Evolutionary conservation across 2,113 vertebrate genomes (phyloP).

Genomic region (Pseudois nayaur): DNA sequence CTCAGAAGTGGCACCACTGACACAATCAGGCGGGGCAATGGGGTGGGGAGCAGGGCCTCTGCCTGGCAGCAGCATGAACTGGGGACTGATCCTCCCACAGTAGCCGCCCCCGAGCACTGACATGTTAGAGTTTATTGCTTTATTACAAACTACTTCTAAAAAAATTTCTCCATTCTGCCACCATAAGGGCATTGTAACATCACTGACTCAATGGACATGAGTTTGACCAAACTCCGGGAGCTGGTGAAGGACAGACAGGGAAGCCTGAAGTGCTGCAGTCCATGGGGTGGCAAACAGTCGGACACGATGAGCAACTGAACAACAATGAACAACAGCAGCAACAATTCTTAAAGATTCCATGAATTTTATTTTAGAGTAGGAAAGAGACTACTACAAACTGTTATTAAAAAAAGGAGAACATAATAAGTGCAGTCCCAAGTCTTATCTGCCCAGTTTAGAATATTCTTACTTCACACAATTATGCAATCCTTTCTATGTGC

Average conservation of each 20-base stretch:
- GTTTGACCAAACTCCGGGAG: background rate
- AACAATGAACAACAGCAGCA: background rate
- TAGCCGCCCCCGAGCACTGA: background rate
- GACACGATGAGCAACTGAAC: background rate
- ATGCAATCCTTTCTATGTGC: background rate
- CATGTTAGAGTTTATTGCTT: background rate
- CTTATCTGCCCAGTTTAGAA: background rate
- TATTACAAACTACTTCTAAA: background rate
- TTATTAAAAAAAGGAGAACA: background rate
- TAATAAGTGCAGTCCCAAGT: background rate
- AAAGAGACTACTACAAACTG: background rate
- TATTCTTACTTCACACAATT: background rate
- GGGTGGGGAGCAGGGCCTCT: background rate
- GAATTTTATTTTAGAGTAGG: background rate
- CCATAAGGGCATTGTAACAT: background rate
- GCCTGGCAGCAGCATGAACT: fast-evolving
- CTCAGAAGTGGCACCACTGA: fast-evolving
- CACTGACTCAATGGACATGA: background rate
- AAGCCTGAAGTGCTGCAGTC: background rate
- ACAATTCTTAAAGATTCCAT: background rate
- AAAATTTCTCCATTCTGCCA: background rate
- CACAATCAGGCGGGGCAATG: fast-evolving
- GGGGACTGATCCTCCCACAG: fast-evolving
- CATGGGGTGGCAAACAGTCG: background rate
- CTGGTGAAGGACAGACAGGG: background rate